phyloP scores from a whole-genome alignment of 2,888 invertebrate species.

The Caenorhabditis virilis region DNA sequence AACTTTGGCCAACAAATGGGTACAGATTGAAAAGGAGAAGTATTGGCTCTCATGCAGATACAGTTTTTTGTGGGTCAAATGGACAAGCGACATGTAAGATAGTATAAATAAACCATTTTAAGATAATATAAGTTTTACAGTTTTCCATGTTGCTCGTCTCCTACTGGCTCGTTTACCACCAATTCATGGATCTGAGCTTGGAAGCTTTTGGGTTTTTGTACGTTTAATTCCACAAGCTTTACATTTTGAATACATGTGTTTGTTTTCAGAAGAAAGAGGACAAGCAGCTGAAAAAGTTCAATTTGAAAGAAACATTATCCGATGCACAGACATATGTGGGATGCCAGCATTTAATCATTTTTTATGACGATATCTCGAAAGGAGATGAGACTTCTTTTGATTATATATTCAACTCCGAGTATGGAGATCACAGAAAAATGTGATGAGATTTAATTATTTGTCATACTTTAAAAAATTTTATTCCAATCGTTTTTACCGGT shows the following conservation, averaged over 20 bases:
- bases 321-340: conserved; percentile 27
- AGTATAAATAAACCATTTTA: not conserved
- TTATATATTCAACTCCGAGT: conserved; percentile 19
- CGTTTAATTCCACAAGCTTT: not conserved
- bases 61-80: conserved; percentile 7
- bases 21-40: conserved; percentile 8
- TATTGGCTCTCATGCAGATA: conserved; percentile 2
- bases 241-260: not conserved
- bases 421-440: not conserved
- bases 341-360: conserved; percentile 24
- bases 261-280: conserved; percentile 29
- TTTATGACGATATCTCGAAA: conserved; percentile 22
- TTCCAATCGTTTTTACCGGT: too few relatives aligned
- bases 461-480: too few relatives aligned
- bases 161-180: conserved; percentile 7
- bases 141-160: conserved; percentile 17
- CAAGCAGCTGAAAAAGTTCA: conserved; percentile 3
- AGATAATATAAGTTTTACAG: conserved; percentile 5
- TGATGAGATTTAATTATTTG: not conserved
- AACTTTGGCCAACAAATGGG: conserved; percentile 33
- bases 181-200: conserved; percentile 10
- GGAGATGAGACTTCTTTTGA: conserved; percentile 6
- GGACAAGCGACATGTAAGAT: conserved; percentile 16
- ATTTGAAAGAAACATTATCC: conserved; percentile 8
- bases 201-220: conserved; percentile 26